Evolutionary conservation across 1,140 invertebrate genomes (phyloP), one percentile per base, ranked within the genome.

Genomic region (Drosophila sp.): DNA sequence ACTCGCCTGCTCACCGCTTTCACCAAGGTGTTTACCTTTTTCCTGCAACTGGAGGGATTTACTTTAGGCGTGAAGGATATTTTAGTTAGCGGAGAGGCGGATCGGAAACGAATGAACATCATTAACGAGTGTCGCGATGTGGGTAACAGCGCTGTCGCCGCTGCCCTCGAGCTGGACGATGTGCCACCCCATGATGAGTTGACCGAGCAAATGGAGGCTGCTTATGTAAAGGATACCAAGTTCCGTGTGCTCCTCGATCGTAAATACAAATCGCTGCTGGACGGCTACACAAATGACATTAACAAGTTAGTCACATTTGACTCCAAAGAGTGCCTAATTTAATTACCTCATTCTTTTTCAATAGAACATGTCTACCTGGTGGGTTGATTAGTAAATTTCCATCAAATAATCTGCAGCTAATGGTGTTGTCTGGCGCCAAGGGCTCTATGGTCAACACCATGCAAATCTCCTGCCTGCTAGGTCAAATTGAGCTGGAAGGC

Each of bases 401-500:
- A 0, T 83, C 95, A 4, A 99, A 99, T 92, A 99, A 99, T 93
- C 94, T 99, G 2, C 98, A 99, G 91, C 92, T 99, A 50, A 99
- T 99, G 98, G 98, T 99, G 0, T 95, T 98, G 89, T 99, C 99
- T 9, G 99, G 99, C 48, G 99, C 99, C 0, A 99, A 99, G 93
- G 99, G 99, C 34, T 98, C 98, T 0, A 96, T 94, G 78, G 98
- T 99, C 0, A 99, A 99, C 91, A 97, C 97, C 82, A 97, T 98
- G 96, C 98, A 99, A 92, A 99, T 99, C 81, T 99, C 98, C 0
- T 98, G 98, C 92, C 93, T 98, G 9, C 93, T 99, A 1, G 99
- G 98, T 7, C 99, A 99, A 93, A 99, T 99, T 90, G 98, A 99
- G 92, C 94, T 99, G 83, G 99, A 99, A 94, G 99, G 99, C 9